Evolutionary conservation across 2,797 vertebrate species (phyloP).

Genomic region (Oryzias sinensis): DNA sequence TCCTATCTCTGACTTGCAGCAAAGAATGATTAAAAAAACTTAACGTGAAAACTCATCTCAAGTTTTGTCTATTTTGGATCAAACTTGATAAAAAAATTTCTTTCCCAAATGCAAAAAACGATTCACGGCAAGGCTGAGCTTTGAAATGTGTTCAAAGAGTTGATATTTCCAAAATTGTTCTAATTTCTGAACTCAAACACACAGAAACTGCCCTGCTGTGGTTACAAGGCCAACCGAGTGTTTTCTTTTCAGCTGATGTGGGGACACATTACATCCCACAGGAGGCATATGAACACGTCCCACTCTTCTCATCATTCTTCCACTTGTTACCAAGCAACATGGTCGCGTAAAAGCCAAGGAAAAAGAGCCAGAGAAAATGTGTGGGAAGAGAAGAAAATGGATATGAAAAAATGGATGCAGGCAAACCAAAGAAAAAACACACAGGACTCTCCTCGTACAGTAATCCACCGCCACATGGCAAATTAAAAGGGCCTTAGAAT

Average conservation of each 20-base stretch:
- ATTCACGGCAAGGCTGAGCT: no score
- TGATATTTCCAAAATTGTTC: no score
- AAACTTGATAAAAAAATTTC: no score
- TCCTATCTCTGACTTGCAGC: slow-evolving; percentile 8
- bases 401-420: slow-evolving; percentile 52
- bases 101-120: no score
- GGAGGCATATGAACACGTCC: slow-evolving; percentile 57
- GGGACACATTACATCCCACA: slow-evolving; percentile 51
- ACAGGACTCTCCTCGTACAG: slow-evolving; percentile 21
- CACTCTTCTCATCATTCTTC: slow-evolving; percentile 65
- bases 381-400: slow-evolving; percentile 69
- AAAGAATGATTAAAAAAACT: neutral
- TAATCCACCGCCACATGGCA: neutral
- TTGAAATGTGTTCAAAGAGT: no score
- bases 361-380: slow-evolving; percentile 60
- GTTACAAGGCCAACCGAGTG: slow-evolving; percentile 6
- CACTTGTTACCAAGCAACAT: slow-evolving; percentile 77
- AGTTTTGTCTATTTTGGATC: no score
- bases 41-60: neutral
- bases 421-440: slow-evolving; percentile 43
- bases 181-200: slow-evolving; percentile 2
- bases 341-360: slow-evolving; percentile 59
- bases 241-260: slow-evolving; percentile 52
- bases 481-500: no score
- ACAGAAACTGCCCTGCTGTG: neutral